Conservation (phyloP, 2,113 vertebrate species). For the Odocoileus hemionus region DNA sequence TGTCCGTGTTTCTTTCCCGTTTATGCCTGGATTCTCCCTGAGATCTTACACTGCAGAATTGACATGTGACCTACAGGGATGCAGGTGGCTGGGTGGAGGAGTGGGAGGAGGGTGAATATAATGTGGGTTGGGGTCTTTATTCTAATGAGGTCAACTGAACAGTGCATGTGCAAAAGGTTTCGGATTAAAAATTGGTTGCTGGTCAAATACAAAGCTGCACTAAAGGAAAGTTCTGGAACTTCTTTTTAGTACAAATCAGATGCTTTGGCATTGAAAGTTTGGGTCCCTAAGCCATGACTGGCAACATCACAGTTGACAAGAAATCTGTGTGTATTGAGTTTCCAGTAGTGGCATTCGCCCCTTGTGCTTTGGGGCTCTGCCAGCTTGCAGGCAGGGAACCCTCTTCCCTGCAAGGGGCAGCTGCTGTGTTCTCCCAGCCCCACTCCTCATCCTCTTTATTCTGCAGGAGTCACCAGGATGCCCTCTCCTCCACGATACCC, state of each 20-base stretch:
- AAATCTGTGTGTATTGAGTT: neutral
- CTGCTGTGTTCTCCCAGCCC: neutral
- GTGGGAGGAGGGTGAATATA: neutral
- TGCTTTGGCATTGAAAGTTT: neutral
- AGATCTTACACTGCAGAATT: neutral
- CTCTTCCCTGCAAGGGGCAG: neutral
- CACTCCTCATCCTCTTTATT: neutral
- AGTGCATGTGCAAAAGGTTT: neutral
- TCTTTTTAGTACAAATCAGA: neutral
- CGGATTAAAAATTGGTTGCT: neutral
- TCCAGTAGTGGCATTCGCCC: neutral
- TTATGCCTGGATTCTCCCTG: neutral
- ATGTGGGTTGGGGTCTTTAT: neutral
- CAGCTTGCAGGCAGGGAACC: neutral
- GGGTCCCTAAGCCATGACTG: neutral
- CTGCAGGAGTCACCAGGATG: neutral
- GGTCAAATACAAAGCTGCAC: neutral
- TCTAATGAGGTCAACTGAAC: neutral
- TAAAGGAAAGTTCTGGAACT: neutral
- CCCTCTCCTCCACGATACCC: neutral
- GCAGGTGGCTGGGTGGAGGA: neutral
- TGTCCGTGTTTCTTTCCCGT: neutral
- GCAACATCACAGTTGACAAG: neutral
- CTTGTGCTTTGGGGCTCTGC: neutral
- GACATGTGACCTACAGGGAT: neutral